Percentiles rank a stretch among this genome's conserved stretches.
Conservation (phyloP, 2,113 vertebrate genomes). For the Rhabdomys dilectus region DNA sequence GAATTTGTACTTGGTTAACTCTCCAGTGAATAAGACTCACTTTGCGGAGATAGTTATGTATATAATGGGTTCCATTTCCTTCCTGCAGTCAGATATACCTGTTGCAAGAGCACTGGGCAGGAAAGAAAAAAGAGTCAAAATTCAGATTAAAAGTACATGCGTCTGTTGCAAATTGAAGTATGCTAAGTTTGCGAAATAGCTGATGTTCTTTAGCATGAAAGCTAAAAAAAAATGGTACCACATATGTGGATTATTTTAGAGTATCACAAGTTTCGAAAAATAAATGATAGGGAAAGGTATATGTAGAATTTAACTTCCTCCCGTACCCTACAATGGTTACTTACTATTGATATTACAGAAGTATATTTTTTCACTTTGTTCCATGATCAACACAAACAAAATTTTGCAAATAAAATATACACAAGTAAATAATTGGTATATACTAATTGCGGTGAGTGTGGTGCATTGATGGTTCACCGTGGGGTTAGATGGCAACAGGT, state of each 20-base stretch:
- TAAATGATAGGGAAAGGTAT: background rate
- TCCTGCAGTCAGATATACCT: constrained; percentile 47
- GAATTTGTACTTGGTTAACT: background rate
- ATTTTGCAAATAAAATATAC: background rate
- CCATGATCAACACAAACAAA: background rate
- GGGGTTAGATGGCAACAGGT: background rate
- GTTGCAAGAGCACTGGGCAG: constrained; percentile 32
- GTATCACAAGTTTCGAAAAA: background rate
- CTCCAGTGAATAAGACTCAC: constrained; percentile 16
- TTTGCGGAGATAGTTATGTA: background rate
- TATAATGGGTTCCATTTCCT: background rate
- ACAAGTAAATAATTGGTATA: background rate
- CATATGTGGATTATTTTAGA: background rate
- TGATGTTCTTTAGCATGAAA: background rate
- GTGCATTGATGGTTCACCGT: background rate
- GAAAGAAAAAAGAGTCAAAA: constrained; percentile 19
- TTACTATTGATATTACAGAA: background rate
- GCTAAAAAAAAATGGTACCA: background rate
- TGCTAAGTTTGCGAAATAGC: background rate
- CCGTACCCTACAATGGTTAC: background rate
- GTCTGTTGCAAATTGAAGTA: constrained; percentile 53
- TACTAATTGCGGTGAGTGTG: background rate
- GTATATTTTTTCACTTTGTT: background rate
- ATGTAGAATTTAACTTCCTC: background rate
- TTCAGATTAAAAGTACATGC: background rate